phyloP scores from a whole-genome alignment of 2,797 vertebrate genomes.

The Anguilla marmorata region DNA sequence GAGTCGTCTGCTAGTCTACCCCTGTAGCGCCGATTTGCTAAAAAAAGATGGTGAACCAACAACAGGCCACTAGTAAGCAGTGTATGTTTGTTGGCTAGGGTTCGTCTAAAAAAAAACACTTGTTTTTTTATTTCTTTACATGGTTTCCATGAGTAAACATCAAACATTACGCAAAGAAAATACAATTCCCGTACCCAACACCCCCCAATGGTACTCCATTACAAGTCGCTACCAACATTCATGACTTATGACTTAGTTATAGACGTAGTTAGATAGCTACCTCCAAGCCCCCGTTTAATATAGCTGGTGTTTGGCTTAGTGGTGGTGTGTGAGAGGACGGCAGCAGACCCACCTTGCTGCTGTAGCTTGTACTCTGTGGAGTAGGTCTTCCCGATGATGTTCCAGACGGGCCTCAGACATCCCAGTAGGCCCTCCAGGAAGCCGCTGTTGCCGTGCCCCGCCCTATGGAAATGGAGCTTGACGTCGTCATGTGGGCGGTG shows the following conservation, averaged over 20 bases:
- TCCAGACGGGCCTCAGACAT: constrained; percentile 95
- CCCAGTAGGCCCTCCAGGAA: constrained; percentile 97
- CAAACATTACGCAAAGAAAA: no score
- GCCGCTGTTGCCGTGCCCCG: constrained; percentile 83
- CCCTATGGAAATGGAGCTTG: constrained; percentile 92
- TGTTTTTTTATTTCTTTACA: no score
- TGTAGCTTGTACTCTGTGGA: constrained; percentile 98
- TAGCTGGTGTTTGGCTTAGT: background rate
- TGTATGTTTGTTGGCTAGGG: no score
- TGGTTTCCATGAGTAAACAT: no score
- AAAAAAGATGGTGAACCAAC: background rate
- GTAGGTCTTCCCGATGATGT: constrained; percentile 98
- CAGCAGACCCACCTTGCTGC: constrained; percentile 85
- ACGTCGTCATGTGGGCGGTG: constrained; percentile 78
- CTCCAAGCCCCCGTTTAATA: no score
- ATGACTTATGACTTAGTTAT: no score
- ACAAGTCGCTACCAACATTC: no score
- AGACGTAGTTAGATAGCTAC: no score
- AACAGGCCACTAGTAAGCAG: background rate
- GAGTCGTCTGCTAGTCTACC: background rate
- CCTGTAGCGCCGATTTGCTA: no score
- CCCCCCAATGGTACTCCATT: no score
- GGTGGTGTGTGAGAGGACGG: background rate
- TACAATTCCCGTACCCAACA: no score
- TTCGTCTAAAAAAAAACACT: no score